These are phyloP conservation scores for Diglossa brunneiventris DNA, from an alignment of 2,113 vertebrate species.

Conservation along the genomic window DNA sequence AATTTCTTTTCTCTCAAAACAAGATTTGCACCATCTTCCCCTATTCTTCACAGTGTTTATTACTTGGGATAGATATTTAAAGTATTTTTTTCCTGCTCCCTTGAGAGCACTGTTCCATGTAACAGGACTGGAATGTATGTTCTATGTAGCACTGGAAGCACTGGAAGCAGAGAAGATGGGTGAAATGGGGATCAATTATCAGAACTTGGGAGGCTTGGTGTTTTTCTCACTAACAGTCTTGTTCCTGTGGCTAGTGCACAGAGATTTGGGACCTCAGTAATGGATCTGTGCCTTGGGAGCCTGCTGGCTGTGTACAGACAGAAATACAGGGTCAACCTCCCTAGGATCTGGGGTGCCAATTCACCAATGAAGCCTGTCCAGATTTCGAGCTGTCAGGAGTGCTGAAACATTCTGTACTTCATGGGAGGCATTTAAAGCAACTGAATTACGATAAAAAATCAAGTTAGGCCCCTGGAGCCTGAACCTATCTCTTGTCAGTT, in stretches of 20 bases:
- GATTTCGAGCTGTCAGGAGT: neutral
- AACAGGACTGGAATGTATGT: neutral
- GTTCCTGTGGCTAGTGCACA: neutral
- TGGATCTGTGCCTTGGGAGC: neutral
- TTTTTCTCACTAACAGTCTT: neutral
- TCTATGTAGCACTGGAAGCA: accelerated
- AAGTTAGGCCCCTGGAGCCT: neutral
- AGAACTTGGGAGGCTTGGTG: neutral
- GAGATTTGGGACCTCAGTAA: neutral
- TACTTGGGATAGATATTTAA: neutral
- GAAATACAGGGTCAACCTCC: neutral
- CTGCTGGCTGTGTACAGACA: neutral
- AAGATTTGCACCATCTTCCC: neutral
- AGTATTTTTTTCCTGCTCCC: neutral
- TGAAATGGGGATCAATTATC: neutral
- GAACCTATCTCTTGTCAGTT: neutral
- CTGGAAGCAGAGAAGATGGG: neutral
- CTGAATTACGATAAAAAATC: neutral
- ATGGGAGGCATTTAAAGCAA: neutral
- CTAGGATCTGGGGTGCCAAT: neutral
- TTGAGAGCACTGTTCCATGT: neutral
- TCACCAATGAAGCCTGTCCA: neutral
- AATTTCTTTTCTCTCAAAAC: neutral
- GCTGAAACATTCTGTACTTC: neutral
- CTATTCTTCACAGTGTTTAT: neutral